Conservation (phyloP, 2,888 invertebrate genomes). For the Tachina fera region DNA sequence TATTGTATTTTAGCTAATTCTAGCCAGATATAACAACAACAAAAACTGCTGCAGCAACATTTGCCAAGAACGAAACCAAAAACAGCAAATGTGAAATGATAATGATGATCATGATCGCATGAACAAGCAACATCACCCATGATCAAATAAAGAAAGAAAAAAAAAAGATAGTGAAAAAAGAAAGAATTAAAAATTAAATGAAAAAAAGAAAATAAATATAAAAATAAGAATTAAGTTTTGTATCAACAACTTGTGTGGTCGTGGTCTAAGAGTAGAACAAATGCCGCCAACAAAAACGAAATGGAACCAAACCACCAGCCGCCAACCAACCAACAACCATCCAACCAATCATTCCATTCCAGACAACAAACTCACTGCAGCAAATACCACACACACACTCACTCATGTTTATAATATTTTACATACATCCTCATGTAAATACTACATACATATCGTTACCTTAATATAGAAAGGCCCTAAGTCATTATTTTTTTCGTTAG, state of each 20-base stretch:
- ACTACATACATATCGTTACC: too few species aligned
- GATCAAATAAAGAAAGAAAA: constrained; percentile 39
- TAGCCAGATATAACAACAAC: constrained; percentile 56
- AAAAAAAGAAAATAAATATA: constrained; percentile 24
- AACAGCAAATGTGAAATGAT: constrained; percentile 61
- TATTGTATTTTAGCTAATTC: constrained; percentile 69
- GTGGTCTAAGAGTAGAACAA: constrained; percentile 59
- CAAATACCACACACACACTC: neutral
- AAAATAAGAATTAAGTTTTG: constrained; percentile 48
- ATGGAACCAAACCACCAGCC: constrained; percentile 45
- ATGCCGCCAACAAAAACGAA: constrained; percentile 62
- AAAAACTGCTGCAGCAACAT: neutral
- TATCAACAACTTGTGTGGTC: constrained; percentile 64
- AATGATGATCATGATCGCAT: constrained; percentile 55
- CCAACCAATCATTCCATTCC: constrained; percentile 20
- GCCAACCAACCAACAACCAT: constrained; percentile 14
- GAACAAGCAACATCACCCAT: constrained; percentile 53
- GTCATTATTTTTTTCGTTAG: too few species aligned
- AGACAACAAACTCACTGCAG: constrained; percentile 14
- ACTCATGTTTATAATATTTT: neutral
- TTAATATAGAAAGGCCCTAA: too few species aligned
- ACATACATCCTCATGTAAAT: neutral
- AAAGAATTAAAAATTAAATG: constrained; percentile 53
- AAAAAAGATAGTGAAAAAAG: constrained; percentile 44
- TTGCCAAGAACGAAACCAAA: constrained; percentile 13